Conservation (phyloP, 2,888 invertebrate species). For the Clistopyga incitator region DNA sequence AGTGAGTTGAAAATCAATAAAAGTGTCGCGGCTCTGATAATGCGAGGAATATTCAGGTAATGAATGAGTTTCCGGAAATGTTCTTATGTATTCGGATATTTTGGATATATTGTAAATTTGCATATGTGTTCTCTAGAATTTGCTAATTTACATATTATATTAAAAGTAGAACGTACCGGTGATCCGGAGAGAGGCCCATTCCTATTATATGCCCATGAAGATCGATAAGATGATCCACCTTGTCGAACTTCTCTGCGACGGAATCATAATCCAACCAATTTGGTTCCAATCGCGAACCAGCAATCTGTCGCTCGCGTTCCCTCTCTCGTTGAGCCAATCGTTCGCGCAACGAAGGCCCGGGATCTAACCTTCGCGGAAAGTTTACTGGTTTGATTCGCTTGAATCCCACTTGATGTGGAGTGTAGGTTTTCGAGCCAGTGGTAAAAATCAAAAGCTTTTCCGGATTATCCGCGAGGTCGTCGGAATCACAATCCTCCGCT, state of each 20-base stretch:
- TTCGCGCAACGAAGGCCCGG: slow-evolving; percentile 89
- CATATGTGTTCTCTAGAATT: too few relatives aligned
- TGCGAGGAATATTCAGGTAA: too few relatives aligned
- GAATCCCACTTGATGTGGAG: slow-evolving; percentile 93
- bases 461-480: slow-evolving; percentile 85
- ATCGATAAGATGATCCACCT: slow-evolving; percentile 92
- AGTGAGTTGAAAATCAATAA: too few relatives aligned
- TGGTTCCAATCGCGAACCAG: slow-evolving; percentile 85
- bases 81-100: background rate
- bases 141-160: too few relatives aligned
- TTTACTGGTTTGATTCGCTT: slow-evolving; percentile 90
- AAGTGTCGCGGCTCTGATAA: too few relatives aligned
- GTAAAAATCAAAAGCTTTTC: slow-evolving; percentile 93
- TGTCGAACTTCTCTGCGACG: slow-evolving; percentile 89
- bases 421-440: slow-evolving; percentile 92
- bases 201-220: slow-evolving; percentile 95
- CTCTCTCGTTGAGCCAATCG: slow-evolving; percentile 87
- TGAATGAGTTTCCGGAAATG: too few relatives aligned
- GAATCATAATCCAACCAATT: slow-evolving; percentile 89
- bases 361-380: slow-evolving; percentile 89
- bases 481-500: slow-evolving; percentile 80
- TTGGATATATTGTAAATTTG: too few relatives aligned
- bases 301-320: slow-evolving; percentile 85
- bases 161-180: slow-evolving; percentile 81
- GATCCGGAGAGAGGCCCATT: slow-evolving; percentile 94